Evolutionary conservation across 2,797 vertebrate species (phyloP).

Genomic region (Fringilla coelebs): DNA sequence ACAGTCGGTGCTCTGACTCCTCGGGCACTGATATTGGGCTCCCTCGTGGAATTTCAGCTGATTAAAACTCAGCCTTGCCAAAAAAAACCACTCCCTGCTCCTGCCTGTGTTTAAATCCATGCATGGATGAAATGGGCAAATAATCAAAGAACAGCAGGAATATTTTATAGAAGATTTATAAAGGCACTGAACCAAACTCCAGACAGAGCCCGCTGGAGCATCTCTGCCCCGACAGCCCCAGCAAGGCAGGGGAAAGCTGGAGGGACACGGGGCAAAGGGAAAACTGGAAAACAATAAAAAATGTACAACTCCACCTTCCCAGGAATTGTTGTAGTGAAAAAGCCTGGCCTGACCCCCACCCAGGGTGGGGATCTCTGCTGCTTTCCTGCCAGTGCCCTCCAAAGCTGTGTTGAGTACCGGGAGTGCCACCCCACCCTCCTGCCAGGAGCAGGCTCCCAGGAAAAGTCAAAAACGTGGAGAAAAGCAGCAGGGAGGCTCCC

Average conservation of each 20-base stretch:
- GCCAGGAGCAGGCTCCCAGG: rapidly evolving
- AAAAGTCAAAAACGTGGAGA: neutral
- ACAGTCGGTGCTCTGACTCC: neutral
- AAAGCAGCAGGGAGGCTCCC: neutral
- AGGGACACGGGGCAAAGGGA: neutral
- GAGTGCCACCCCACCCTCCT: rapidly evolving
- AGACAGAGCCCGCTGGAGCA: rapidly evolving
- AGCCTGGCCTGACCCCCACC: neutral
- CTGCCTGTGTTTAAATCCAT: neutral
- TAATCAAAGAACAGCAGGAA: neutral
- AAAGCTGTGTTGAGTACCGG: rapidly evolving
- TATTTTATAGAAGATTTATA: neutral
- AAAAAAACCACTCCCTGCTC: neutral
- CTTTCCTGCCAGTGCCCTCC: neutral
- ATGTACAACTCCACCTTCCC: too few relatives aligned
- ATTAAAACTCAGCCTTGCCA: neutral
- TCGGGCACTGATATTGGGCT: neutral
- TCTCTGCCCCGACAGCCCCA: neutral
- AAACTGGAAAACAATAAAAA: neutral
- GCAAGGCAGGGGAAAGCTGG: too few relatives aligned
- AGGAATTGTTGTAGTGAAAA: neutral
- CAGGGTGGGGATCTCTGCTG: neutral
- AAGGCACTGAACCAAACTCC: rapidly evolving
- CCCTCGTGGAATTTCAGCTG: neutral
- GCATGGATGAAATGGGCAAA: neutral